Percentiles rank a stretch among this genome's conserved stretches.
phyloP scores from a whole-genome alignment of 2,888 invertebrate species.

The Eilema caniola region DNA sequence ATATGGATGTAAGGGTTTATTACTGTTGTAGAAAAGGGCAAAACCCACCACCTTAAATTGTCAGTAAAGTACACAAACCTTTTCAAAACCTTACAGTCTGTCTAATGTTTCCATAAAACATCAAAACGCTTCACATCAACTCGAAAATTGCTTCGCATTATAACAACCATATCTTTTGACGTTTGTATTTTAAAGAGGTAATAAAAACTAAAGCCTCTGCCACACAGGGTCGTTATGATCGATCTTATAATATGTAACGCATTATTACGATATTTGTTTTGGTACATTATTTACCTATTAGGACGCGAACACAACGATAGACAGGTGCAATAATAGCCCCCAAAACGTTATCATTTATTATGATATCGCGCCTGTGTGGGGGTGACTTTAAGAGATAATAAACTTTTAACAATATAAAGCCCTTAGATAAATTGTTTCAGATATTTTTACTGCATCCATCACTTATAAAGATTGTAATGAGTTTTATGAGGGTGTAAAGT shows the following conservation, averaged over 20 bases:
- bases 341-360: no score
- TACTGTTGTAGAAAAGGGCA: no score
- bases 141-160: neutral
- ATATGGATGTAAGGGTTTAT: no score
- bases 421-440: conserved; percentile 11
- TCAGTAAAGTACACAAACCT: neutral
- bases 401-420: conserved; percentile 6
- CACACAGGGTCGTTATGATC: no score
- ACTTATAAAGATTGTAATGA: conserved; percentile 25
- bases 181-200: neutral
- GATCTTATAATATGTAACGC: no score
- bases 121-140: neutral
- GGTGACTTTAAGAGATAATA: neutral
- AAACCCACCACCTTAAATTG: no score
- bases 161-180: neutral
- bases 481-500: conserved; percentile 36
- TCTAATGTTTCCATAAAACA: neutral
- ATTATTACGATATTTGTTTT: no score
- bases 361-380: no score
- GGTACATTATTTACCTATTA: no score
- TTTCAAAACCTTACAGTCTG: neutral
- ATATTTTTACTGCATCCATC: conserved; percentile 13
- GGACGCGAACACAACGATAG: no score
- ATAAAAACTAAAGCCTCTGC: neutral
- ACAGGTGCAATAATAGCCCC: no score